Evolutionary conservation across 2,797 vertebrate species (phyloP).

Genomic region (Mormyrops boulengeri): DNA sequence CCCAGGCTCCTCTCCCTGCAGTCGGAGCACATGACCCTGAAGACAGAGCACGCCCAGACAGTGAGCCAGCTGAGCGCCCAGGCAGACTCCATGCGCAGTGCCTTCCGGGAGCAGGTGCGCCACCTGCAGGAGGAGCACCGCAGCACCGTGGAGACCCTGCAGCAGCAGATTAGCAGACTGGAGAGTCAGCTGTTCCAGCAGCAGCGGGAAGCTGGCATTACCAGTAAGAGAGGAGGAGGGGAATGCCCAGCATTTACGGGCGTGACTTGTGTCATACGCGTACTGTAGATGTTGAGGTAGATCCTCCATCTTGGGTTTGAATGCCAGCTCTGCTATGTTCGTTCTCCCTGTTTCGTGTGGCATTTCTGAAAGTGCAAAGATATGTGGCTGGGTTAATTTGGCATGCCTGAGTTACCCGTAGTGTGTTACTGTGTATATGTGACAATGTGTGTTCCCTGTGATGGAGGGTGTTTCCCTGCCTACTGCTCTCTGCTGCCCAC

Average conservation of each 20-base stretch:
- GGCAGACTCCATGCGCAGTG: conserved; percentile 68
- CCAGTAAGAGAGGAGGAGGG: conserved; percentile 69
- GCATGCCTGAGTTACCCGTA: background rate
- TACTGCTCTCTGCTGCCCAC: background rate
- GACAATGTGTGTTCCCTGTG: background rate
- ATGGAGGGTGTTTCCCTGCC: background rate
- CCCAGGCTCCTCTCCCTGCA: conserved; percentile 76
- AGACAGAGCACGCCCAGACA: conserved; percentile 73
- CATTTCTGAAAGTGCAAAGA: background rate
- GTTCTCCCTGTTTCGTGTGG: background rate
- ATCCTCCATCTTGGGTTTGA: background rate
- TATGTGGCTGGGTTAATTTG: background rate
- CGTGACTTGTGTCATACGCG: background rate
- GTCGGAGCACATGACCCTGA: conserved; percentile 75
- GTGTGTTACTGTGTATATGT: background rate
- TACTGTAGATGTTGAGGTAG: background rate
- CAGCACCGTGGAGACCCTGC: conserved; percentile 68
- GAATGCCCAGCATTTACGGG: conserved; percentile 62
- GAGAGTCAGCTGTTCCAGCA: conserved; percentile 78
- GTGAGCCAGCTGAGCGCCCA: conserved; percentile 72
- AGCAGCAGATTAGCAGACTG: conserved; percentile 77
- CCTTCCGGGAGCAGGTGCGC: conserved; percentile 66
- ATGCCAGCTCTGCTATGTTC: background rate
- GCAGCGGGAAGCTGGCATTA: conserved; percentile 54
- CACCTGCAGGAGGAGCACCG: conserved; percentile 70